Percentiles rank a stretch among this genome's conserved stretches.
These are phyloP conservation scores for Takifugu flavidus DNA, from an alignment of 2,113 vertebrate species.

Conservation along the genomic window DNA sequence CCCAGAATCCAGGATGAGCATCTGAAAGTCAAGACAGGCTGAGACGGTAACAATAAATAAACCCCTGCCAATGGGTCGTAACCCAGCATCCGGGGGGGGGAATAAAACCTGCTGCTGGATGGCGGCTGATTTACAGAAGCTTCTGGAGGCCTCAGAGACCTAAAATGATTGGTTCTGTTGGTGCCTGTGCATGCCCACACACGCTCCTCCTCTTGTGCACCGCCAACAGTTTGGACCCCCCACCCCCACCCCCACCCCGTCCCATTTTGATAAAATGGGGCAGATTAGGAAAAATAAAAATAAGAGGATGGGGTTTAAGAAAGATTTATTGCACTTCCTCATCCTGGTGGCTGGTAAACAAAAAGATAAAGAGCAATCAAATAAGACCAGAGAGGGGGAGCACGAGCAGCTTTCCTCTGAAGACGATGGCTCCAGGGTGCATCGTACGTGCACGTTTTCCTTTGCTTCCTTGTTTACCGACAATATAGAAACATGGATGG, in stretches of 20 bases:
- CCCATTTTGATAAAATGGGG: slow-evolving; percentile 40
- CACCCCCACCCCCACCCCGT: slow-evolving; percentile 12
- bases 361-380: slow-evolving; percentile 60
- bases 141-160: slow-evolving; percentile 59
- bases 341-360: slow-evolving; percentile 56
- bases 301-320: slow-evolving; percentile 36
- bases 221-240: background rate
- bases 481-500: too few species aligned
- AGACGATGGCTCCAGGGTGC: slow-evolving; percentile 35
- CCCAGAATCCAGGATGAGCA: slow-evolving; percentile 53
- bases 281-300: slow-evolving; percentile 1
- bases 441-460: slow-evolving; percentile 23
- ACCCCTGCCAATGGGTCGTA: slow-evolving; percentile 60
- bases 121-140: slow-evolving; percentile 71
- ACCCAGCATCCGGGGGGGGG: slow-evolving; percentile 57
- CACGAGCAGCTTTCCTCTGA: slow-evolving; percentile 54
- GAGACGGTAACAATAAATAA: slow-evolving; percentile 72
- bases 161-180: slow-evolving; percentile 52
- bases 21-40: slow-evolving; percentile 58
- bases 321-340: slow-evolving; percentile 54
- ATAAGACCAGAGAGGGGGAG: slow-evolving; percentile 55
- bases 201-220: slow-evolving; percentile 4
- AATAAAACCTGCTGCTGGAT: slow-evolving; percentile 59
- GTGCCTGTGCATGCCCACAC: slow-evolving; percentile 5
- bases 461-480: slow-evolving; percentile 9